Base-by-base conservation (phyloP, 2,113 vertebrate species). In the Pagrus major region DNA sequence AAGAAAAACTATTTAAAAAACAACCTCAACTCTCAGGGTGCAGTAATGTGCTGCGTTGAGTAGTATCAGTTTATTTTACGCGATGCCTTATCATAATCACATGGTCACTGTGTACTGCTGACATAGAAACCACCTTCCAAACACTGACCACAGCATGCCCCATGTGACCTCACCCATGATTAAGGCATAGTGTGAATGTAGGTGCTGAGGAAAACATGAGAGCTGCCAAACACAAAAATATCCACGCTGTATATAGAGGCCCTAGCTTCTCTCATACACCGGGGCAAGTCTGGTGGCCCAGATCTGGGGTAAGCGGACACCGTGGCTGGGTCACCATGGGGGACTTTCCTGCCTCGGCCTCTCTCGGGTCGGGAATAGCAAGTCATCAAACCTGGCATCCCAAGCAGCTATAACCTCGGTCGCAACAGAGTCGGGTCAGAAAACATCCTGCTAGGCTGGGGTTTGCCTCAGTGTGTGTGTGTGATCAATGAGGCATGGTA, bases 301-400 rank as follows among this genome's bases (percentile, higher is more conserved):
- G 73, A 80, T 90, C 60, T 23, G 67, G 9, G 31, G 31, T 76
- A 92, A 93, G 88, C 37, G 0, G 89, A 94, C 90, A 93, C 94
- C 88, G 37, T 3, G 20, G 79, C 81, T 69, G 78, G 85, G 78
- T 89, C 66, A 79, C 74, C 60, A 41, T 39, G 74, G 83, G 93
- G 91, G 92, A 93, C 89, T 93, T 94, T 93, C 94, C 93, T 83
- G 81, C 71, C 72, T 37, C 42, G n/a, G 67, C 72, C 68, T 83
- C 82, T 79, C 61, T 58, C 37, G 20, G 67, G 56, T 86, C 84
- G 55, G 87, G 84, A 93, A 92, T 90, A 94, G 90, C 86, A 90
- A 85, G 81, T 90, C 82, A 87, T 93, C 90, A 90, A 80, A 89
- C 74, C 81, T 73, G 86, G 85, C 73, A 86, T 85, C 76, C 67